Percentiles rank a stretch among this genome's conserved stretches.
These are phyloP conservation scores for Cyrtorhinus lividipennis DNA, from an alignment of 1,140 invertebrate species.

Conservation along the genomic window DNA sequence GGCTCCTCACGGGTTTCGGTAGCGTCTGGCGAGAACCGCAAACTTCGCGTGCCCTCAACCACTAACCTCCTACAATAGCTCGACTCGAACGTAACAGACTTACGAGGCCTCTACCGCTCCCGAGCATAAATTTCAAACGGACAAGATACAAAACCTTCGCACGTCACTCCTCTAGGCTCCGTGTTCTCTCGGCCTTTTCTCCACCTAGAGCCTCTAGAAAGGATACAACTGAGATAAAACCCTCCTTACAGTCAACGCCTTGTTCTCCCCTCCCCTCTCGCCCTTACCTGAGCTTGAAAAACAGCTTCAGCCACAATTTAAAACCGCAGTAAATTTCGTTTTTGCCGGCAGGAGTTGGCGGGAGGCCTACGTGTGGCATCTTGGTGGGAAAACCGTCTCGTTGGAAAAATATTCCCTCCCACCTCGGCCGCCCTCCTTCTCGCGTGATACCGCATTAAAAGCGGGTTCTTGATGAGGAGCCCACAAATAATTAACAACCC, in stretches of 20 bases:
- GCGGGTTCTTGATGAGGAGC: neutral
- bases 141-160: neutral
- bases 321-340: neutral
- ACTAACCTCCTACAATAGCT: neutral
- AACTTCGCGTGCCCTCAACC: neutral
- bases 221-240: neutral
- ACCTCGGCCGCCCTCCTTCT: neutral
- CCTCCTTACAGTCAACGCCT: neutral
- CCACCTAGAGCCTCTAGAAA: neutral
- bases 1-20: too few species aligned
- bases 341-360: neutral
- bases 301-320: too few species aligned
- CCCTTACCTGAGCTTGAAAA: neutral
- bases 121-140: neutral
- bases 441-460: neutral
- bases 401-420: neutral
- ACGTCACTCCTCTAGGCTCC: neutral
- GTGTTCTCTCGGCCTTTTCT: too few species aligned
- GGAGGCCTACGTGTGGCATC: too few species aligned
- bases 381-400: too few species aligned
- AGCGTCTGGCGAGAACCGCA: too few species aligned
- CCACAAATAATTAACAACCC: neutral
- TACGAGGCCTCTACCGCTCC: neutral
- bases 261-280: neutral
- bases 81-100: neutral